Evolutionary conservation across 2,888 invertebrate species (phyloP).

Genomic region (Drosophila formosana): DNA sequence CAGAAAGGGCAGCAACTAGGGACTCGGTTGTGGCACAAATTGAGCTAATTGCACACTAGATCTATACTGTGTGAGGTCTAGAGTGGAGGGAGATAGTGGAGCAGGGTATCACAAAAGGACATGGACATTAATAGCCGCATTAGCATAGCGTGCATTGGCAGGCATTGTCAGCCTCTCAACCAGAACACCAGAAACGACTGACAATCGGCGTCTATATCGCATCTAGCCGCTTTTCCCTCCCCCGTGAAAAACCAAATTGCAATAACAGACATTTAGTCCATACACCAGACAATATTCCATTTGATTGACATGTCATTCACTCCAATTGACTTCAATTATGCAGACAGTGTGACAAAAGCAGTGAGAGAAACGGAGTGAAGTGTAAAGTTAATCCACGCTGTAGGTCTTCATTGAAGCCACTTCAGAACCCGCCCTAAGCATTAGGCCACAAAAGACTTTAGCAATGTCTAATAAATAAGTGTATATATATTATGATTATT

Average conservation of each 20-base stretch:
- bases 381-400: not conserved
- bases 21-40: slow-evolving; percentile 64
- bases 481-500: not conserved
- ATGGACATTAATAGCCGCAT: slow-evolving; percentile 70
- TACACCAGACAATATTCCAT: slow-evolving; percentile 56
- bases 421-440: not conserved
- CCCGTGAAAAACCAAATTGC: slow-evolving; percentile 40
- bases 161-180: slow-evolving; percentile 54
- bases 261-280: slow-evolving; percentile 50
- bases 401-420: slow-evolving; percentile 6
- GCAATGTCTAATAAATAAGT: too few relatives aligned
- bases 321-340: slow-evolving; percentile 61
- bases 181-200: slow-evolving; percentile 26
- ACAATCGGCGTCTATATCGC: slow-evolving; percentile 37
- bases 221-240: not conserved
- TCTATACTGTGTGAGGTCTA: slow-evolving; percentile 32
- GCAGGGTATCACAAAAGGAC: slow-evolving; percentile 23
- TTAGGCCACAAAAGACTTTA: not conserved
- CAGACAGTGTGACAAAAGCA: slow-evolving; percentile 20
- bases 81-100: not conserved
- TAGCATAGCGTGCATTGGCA: slow-evolving; percentile 65
- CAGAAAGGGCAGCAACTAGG: slow-evolving; percentile 33
- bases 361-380: too few relatives aligned
- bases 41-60: slow-evolving; percentile 79
- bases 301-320: slow-evolving; percentile 68